These are phyloP conservation scores for Lepidocyrtoides sp. DNA, from an alignment of 2,888 invertebrate species.

Conservation along the genomic window DNA sequence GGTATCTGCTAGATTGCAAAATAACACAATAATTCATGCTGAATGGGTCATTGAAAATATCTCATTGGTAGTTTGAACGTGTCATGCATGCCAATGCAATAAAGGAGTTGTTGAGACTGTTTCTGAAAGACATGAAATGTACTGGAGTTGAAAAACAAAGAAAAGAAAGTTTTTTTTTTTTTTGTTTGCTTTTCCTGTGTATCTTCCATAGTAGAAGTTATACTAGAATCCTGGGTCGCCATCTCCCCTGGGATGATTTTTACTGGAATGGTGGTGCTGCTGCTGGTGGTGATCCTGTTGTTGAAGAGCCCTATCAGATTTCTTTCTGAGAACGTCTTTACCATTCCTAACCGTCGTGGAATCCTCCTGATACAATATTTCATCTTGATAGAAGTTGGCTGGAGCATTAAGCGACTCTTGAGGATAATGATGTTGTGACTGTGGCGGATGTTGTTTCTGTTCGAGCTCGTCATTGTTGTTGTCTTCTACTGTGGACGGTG, in stretches of 20 bases:
- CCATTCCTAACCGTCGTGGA: not conserved
- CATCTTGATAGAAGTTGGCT: conserved; percentile 39
- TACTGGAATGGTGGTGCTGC: conserved; percentile 20
- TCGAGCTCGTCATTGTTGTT: not conserved
- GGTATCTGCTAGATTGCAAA: not conserved
- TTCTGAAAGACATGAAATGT: not conserved
- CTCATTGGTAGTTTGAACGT: conserved; percentile 20
- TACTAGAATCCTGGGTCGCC: conserved; percentile 39
- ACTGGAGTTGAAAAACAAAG: conserved; percentile 1
- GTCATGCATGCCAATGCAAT: not conserved
- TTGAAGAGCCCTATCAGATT: conserved; percentile 50
- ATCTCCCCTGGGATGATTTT: conserved; percentile 71
- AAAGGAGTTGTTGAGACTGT: not conserved
- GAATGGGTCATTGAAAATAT: conserved; percentile 27
- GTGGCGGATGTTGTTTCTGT: not conserved
- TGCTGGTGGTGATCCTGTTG: not conserved
- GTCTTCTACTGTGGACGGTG: conserved; percentile 57
- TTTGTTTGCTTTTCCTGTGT: too few relatives aligned
- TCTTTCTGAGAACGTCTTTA: conserved; percentile 1
- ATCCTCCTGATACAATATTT: conserved; percentile 27
- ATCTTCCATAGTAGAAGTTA: not conserved
- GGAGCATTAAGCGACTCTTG: not conserved
- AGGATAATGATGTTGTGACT: not conserved
- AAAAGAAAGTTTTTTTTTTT: not conserved
- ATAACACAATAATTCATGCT: conserved; percentile 11